Evolutionary conservation across 2,888 invertebrate genomes (phyloP).

Genomic region (Andricus quercusramuli): DNA sequence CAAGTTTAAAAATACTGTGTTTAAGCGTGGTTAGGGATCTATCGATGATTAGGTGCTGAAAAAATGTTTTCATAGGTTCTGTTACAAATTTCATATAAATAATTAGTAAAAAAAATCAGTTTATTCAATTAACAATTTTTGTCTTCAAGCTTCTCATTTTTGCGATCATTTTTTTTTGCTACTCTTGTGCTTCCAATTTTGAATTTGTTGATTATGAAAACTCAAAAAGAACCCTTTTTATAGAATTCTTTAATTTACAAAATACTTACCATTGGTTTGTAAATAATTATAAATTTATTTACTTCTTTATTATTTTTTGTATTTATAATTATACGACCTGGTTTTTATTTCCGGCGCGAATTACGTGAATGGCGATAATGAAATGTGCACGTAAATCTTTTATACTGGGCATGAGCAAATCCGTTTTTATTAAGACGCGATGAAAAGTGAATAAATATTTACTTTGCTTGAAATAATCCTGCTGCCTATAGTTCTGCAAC

Average conservation of each 20-base stretch:
- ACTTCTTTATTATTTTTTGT: background rate
- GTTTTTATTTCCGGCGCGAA: slow-evolving; percentile 6
- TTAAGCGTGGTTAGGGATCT: background rate
- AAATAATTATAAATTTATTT: background rate
- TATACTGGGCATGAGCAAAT: slow-evolving; percentile 23
- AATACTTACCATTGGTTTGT: no score
- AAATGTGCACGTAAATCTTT: slow-evolving; percentile 24
- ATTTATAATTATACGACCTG: background rate
- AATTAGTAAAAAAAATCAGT: background rate
- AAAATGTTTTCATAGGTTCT: background rate
- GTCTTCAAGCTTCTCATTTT: background rate
- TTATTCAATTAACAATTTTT: background rate
- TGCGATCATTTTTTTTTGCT: background rate
- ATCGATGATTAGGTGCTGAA: slow-evolving; percentile 22
- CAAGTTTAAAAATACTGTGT: slow-evolving; percentile 35
- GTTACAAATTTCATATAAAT: background rate
- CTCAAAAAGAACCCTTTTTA: no score
- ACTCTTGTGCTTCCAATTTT: no score
- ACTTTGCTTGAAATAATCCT: slow-evolving; percentile 38
- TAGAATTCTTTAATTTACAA: no score
- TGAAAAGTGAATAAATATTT: slow-evolving; percentile 42
- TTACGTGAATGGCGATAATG: slow-evolving; percentile 22
- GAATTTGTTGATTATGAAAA: no score
- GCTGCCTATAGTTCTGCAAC: slow-evolving; percentile 19
- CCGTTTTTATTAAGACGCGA: slow-evolving; percentile 34